phyloP scores from a whole-genome alignment of 1,140 invertebrate species.

The Belonocnema kinseyi region DNA sequence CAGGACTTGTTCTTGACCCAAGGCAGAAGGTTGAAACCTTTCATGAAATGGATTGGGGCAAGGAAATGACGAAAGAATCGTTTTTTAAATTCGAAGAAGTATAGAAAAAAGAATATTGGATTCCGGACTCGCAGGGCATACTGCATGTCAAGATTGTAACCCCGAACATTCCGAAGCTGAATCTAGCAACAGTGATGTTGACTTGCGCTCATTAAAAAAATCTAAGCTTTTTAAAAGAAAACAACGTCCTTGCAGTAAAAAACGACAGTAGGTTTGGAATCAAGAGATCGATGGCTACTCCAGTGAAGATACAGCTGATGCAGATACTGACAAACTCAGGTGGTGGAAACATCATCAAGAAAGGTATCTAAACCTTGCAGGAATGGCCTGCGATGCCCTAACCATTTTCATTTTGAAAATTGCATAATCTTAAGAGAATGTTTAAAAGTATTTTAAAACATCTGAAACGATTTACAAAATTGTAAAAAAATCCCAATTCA shows the following conservation, averaged over 20 bases:
- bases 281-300: conserved; percentile 33
- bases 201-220: not conserved
- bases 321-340: conserved; percentile 33
- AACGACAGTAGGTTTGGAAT: not conserved
- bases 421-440: no score
- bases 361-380: conserved; percentile 16
- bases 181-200: not conserved
- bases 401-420: no score
- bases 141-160: not conserved
- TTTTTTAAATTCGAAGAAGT: not conserved
- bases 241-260: not conserved
- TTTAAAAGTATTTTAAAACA: no score
- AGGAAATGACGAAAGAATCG: not conserved
- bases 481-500: no score
- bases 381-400: not conserved
- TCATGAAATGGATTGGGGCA: not conserved
- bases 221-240: not conserved
- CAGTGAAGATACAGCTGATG: conserved; percentile 14
- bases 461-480: no score
- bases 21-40: not conserved
- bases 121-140: not conserved
- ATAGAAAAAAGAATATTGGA: not conserved
- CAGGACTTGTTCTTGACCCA: not conserved
- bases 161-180: not conserved
- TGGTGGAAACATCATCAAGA: conserved; percentile 36